Base-by-base conservation (phyloP, 1,140 invertebrate genomes). In the Panonychus citri region DNA sequence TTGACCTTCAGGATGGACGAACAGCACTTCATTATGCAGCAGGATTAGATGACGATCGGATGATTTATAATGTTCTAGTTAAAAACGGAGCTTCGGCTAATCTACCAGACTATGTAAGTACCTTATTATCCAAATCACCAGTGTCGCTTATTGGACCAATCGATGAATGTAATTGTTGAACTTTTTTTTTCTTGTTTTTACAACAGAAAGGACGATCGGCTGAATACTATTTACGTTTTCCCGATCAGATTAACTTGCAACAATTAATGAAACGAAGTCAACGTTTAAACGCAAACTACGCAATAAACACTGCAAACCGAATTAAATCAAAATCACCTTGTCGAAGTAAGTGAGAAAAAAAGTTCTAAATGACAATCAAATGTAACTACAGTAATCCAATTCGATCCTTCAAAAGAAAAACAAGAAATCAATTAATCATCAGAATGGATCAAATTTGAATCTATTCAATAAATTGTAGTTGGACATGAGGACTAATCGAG, bases 11-110 rank as follows among this genome's bases (percentile, higher is more conserved):
- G 76, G 78, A 81, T 61, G 81, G 81, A 13, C 74, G 84, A 61
- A 85, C 81, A 13, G 75, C 83, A 3, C 73, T 87, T 48, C 85
- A 88, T 69, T 89, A 86, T 68, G 81, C 80, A 25, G 76, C 78
- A 1, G 76, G 75, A 48, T 78, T 79, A 58, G 17, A 27, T 13
- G 75, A 82, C 61, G 73, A 77, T 19, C 73, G 75, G 34, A 65
- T 67, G 0, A 74, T 79, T 54, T 81, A 81, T 70, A 74, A 76
- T 60, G 62, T 78, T 50, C 67, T 86, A 43, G 71, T 78, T 57
- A 70, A 74, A 46, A 76, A 76, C 37, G 81, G 81, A 26, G 81
- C 80, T 57, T 77, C 79, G 68, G 68, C 77, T 13, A 73, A 75
- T 52, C 66, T 75, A 53, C 69, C 76, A 53, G 83, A 86, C 68